Evolutionary conservation across 2,888 invertebrate species (phyloP).

Genomic region (Melanotus villosus): DNA sequence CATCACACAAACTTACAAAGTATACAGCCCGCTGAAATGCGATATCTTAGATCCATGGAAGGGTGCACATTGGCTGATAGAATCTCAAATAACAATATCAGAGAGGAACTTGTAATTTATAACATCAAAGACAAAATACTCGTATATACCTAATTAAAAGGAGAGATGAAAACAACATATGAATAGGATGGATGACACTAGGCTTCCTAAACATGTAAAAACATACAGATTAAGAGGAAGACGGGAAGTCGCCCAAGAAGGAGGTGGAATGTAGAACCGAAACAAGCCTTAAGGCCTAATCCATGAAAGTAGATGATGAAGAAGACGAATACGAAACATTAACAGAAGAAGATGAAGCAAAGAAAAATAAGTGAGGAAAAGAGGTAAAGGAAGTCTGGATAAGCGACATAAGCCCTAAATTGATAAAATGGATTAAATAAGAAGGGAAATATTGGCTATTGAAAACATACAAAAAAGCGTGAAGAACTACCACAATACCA

Average conservation of each 20-base stretch:
- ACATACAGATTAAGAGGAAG: background rate
- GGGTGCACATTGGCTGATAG: conserved; percentile 1
- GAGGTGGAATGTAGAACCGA: background rate
- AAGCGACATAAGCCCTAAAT: no score
- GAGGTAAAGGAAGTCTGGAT: no score
- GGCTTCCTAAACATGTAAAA: background rate
- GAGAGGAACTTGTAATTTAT: background rate
- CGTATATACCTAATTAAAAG: background rate
- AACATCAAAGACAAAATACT: background rate
- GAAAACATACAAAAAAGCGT: no score
- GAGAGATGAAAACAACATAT: background rate
- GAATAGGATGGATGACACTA: background rate
- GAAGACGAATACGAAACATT: no score
- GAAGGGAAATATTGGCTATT: no score
- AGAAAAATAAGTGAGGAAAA: no score
- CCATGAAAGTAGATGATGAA: background rate
- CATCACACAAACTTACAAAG: no score
- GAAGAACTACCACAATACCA: no score
- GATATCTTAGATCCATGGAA: background rate
- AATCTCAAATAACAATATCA: background rate
- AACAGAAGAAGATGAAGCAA: no score
- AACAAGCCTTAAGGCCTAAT: background rate
- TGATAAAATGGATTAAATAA: no score
- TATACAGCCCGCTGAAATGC: background rate
- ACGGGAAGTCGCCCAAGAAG: background rate